Evolutionary conservation across 2,888 invertebrate genomes (phyloP).

Genomic region (Lasioglossum vierecki): DNA sequence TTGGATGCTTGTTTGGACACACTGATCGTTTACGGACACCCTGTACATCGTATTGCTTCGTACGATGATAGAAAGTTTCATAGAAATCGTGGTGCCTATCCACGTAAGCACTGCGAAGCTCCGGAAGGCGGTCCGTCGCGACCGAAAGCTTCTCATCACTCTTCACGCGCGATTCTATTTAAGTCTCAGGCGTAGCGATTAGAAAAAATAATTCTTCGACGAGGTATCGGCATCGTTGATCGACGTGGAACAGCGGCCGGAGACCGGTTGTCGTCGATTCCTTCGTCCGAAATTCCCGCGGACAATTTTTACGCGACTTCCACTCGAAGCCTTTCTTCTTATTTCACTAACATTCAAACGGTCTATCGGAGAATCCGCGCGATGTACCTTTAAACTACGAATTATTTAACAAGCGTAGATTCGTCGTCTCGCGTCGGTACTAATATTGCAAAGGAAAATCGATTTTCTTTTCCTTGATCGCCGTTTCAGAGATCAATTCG

Average conservation of each 20-base stretch:
- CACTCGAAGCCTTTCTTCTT: neutral
- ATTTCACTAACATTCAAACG: neutral
- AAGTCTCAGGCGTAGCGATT: neutral
- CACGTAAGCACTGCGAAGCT: neutral
- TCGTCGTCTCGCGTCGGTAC: neutral
- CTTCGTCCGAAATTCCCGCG: neutral
- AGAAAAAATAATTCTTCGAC: constrained; percentile 32
- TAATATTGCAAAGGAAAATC: neutral
- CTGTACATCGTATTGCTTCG: neutral
- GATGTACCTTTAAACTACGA: neutral
- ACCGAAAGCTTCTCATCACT: neutral
- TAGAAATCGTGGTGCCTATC: neutral
- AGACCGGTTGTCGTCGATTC: constrained; percentile 4
- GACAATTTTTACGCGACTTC: neutral
- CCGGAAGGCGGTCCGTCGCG: neutral
- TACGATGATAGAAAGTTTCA: neutral
- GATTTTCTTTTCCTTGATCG: neutral
- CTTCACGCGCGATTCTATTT: neutral
- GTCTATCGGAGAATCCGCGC: neutral
- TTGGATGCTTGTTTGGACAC: neutral
- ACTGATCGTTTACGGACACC: neutral
- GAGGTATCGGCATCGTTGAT: neutral
- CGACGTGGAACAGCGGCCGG: neutral
- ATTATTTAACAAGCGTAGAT: neutral
- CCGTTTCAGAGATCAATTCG: neutral